phyloP scores from a whole-genome alignment of 2,888 invertebrate genomes.

The Agrochola litura region DNA sequence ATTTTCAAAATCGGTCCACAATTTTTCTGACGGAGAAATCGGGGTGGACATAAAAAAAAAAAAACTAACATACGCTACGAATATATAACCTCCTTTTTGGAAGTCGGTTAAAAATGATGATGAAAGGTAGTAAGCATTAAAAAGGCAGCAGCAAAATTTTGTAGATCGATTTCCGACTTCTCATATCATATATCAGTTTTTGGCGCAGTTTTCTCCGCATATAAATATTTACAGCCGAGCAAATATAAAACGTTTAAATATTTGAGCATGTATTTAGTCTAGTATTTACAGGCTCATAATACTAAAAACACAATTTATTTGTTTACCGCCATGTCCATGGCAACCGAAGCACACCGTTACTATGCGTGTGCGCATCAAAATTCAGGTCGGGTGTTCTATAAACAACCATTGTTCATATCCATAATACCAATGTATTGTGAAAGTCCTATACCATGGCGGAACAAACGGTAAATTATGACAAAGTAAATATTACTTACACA shows the following conservation, averaged over 20 bases:
- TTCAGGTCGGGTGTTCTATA: conserved; percentile 78
- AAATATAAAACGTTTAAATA: conserved; percentile 30
- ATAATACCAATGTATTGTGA: conserved; percentile 73
- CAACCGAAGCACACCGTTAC: conserved; percentile 69
- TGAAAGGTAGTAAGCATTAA: neutral
- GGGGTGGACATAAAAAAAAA: no score
- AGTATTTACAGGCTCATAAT: conserved; percentile 40
- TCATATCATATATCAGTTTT: neutral
- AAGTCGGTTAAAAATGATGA: neutral
- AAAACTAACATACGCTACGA: no score
- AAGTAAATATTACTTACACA: conserved; percentile 37
- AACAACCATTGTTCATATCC: conserved; percentile 84
- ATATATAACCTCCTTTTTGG: no score
- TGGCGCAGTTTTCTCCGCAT: conserved; percentile 22
- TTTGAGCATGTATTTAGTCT: conserved; percentile 29
- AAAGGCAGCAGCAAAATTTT: neutral
- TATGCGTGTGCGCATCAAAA: conserved; percentile 76
- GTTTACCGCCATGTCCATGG: conserved; percentile 63
- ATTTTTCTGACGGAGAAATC: no score
- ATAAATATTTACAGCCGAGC: conserved; percentile 25
- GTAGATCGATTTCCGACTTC: neutral
- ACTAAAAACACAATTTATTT: conserved; percentile 58
- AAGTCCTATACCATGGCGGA: conserved; percentile 63
- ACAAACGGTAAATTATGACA: conserved; percentile 59
- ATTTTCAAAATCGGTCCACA: no score